Evolutionary conservation across 2,888 invertebrate genomes (phyloP), one percentile per base, ranked within the genome.

Genomic region (Cerceris rybyensis): DNA sequence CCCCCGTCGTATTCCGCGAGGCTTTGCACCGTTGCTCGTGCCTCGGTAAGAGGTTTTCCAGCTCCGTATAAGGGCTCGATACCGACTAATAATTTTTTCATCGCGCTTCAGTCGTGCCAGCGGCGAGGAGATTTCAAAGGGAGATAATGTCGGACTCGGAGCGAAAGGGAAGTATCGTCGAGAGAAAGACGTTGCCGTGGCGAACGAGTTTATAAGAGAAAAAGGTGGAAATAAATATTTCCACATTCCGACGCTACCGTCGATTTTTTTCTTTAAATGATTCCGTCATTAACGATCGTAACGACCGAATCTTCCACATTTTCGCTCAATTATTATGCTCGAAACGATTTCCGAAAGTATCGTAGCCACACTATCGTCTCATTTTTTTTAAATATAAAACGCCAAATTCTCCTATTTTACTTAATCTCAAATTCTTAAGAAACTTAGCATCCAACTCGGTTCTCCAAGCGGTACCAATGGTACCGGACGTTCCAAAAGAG

Each of bases 51-150:
- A 65, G 52, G 16, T 17, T n/a, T 43, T 8, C 70, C 11, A 8
- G 57, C n/a, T 42, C 17, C 58, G 52, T 59, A 55, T 58, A 58
- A 80, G 58, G 59, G 68, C 81, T 70, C 84, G 78, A 76, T 84
- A 71, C 61, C 67, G 67, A 73, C 78, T 80, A 84, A 82, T 85
- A 82, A 84, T 85, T 86, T 84, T 86, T 84, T 86, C 86, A 80
- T 84, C 70, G 72, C 55, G 49, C 70, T 64, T 66, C 76, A 63
- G 58, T 77, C 78, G 70, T 55, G 69, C 69, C 70, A 76, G 46
- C 71, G 64, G 66, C 72, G 59, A 55, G 49, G 39, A 71, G 69
- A 75, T 81, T 81, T 85, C 76, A 80, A 78, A 80, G 75, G 60
- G 61, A 49, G 75, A 72, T 65, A 73, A 63, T 58, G 52, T 7